Conservation (phyloP, 35 echinoderm and acorn worm species). For the Lytechinus pictus region DNA sequence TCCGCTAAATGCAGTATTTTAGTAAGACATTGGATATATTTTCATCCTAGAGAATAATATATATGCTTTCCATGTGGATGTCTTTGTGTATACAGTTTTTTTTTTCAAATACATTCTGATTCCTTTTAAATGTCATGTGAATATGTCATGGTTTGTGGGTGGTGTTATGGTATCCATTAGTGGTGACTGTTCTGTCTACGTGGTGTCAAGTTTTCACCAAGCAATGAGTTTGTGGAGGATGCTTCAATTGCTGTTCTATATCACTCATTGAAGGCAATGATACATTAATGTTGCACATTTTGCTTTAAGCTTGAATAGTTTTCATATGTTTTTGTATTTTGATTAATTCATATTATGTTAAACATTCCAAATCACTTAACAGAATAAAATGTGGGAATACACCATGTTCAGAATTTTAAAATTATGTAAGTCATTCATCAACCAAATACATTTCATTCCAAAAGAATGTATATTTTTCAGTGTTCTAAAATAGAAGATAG, state of each 20-base stretch:
- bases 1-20: too few species aligned
- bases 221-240: neutral
- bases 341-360: too few species aligned
- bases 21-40: too few species aligned
- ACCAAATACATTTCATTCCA: too few species aligned
- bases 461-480: too few species aligned
- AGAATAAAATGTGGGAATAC: too few species aligned
- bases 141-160: neutral
- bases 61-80: neutral
- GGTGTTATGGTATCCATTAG: neutral
- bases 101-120: neutral
- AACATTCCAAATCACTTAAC: too few species aligned
- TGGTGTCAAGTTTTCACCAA: neutral
- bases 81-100: neutral
- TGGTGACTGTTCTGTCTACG: neutral
- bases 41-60: neutral
- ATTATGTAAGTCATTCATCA: too few species aligned
- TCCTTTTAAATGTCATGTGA: neutral
- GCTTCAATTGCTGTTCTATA: neutral
- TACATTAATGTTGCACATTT: neutral
- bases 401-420: too few species aligned
- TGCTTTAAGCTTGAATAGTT: neutral
- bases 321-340: too few species aligned
- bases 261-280: neutral
- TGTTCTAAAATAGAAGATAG: too few species aligned